Conservation (phyloP, 2,888 invertebrate species). For the Myopa testacea region DNA sequence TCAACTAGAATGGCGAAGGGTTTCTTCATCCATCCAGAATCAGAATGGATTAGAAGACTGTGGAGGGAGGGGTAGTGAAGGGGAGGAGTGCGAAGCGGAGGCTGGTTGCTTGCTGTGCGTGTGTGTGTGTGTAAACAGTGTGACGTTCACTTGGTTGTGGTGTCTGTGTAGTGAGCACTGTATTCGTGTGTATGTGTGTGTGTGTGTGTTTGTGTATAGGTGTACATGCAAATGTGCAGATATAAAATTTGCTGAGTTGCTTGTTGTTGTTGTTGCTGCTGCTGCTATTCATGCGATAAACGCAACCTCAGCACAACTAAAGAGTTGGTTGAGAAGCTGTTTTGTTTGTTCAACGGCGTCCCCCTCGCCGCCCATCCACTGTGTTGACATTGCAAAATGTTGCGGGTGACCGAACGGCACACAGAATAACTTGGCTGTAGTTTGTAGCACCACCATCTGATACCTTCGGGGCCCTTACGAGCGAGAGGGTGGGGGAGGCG, state of each 20-base stretch:
- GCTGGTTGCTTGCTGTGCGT: background rate
- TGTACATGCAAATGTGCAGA: slow-evolving; percentile 22
- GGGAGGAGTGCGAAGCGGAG: background rate
- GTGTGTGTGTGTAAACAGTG: slow-evolving; percentile 22
- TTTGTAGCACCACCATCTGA: background rate
- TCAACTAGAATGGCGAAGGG: background rate
- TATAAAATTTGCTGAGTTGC: slow-evolving; percentile 30
- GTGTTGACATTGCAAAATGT: slow-evolving; percentile 36
- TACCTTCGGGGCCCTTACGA: background rate
- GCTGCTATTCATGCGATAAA: slow-evolving; percentile 34
- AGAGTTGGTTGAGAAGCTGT: slow-evolving; percentile 31
- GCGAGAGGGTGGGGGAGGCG: background rate
- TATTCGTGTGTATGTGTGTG: slow-evolving; percentile 19
- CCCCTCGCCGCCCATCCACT: background rate
- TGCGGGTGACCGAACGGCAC: slow-evolving; percentile 15
- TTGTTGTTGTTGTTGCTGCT: background rate
- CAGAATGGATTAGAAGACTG: background rate
- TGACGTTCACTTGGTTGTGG: slow-evolving; percentile 14
- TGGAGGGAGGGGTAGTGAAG: no score
- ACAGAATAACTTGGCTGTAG: background rate
- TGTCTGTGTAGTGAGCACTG: slow-evolving; percentile 8
- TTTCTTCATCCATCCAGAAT: background rate
- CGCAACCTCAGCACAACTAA: slow-evolving; percentile 33
- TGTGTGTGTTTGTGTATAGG: slow-evolving; percentile 12
- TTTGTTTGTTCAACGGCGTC: slow-evolving; percentile 10